These are phyloP conservation scores for Drosophila repletoides DNA, from an alignment of 1,140 invertebrate species.

Conservation along the genomic window DNA sequence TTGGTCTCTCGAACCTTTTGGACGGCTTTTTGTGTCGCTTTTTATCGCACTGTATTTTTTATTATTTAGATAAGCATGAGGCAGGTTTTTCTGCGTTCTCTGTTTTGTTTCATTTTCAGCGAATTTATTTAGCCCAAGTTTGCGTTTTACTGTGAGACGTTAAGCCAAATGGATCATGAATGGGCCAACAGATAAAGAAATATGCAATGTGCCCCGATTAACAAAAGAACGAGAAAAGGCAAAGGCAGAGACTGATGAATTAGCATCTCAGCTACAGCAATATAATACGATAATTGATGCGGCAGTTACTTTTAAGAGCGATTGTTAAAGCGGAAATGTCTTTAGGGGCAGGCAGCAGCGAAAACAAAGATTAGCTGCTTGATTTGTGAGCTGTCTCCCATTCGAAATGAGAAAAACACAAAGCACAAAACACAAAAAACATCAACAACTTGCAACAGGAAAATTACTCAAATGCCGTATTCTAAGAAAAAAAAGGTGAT, in stretches of 20 bases:
- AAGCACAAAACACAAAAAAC: neutral
- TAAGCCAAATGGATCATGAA: conserved; percentile 26
- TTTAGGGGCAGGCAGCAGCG: neutral
- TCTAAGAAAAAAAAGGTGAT: neutral
- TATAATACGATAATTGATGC: conserved; percentile 19
- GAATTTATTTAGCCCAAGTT: conserved; percentile 24
- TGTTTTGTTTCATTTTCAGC: neutral
- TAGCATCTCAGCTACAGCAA: conserved; percentile 13
- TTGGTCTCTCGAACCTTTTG: conserved; percentile 31
- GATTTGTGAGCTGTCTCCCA: neutral
- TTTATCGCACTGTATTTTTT: conserved; percentile 22
- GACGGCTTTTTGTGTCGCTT: conserved; percentile 6
- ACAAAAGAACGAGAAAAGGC: neutral
- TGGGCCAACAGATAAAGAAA: conserved; percentile 24
- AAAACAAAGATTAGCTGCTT: conserved; percentile 19
- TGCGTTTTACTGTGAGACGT: conserved; percentile 14
- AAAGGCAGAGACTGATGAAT: conserved; percentile 7
- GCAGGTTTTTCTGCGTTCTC: neutral
- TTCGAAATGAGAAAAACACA: neutral
- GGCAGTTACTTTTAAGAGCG: conserved; percentile 2
- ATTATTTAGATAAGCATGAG: conserved; percentile 15
- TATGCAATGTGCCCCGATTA: conserved; percentile 23
- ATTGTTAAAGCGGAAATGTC: conserved; percentile 24
- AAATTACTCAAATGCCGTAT: neutral
- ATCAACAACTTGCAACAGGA: conserved; percentile 1